These are phyloP conservation scores for Tetragnatha montana DNA, from an alignment of 2,888 invertebrate genomes.

Conservation along the genomic window DNA sequence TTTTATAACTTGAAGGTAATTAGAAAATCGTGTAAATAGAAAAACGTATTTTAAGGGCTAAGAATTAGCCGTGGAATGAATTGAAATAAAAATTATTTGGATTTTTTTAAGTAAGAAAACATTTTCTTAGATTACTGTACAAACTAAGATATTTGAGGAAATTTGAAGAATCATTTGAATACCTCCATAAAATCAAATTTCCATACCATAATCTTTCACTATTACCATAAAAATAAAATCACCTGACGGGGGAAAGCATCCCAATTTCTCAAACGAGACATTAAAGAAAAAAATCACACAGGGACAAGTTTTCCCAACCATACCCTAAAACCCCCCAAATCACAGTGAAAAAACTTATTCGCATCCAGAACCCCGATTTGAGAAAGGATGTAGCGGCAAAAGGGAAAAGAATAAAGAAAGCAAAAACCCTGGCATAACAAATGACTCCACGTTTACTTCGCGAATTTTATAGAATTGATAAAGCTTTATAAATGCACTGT, in stretches of 20 bases:
- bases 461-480: not conserved
- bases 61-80: too few species aligned
- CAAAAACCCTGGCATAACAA: constrained; percentile 9
- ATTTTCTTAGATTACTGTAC: too few species aligned
- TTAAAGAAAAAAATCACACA: not conserved
- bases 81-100: too few species aligned
- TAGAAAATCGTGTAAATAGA: too few species aligned
- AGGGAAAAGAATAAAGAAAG: not conserved
- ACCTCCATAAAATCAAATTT: not conserved
- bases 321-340: not conserved
- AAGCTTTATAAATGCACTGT: constrained; percentile 29
- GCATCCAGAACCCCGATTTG: not conserved
- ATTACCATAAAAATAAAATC: not conserved
- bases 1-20: too few species aligned
- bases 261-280: not conserved
- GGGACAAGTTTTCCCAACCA: not conserved
- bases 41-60: too few species aligned
- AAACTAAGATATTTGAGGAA: too few species aligned
- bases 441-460: not conserved
- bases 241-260: not conserved
- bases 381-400: not conserved
- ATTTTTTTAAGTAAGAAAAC: too few species aligned
- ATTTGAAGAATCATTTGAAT: too few species aligned
- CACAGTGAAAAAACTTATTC: not conserved
- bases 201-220: not conserved